Base-by-base conservation (phyloP, 1,140 invertebrate genomes). In the Drosophila repletoides region DNA sequence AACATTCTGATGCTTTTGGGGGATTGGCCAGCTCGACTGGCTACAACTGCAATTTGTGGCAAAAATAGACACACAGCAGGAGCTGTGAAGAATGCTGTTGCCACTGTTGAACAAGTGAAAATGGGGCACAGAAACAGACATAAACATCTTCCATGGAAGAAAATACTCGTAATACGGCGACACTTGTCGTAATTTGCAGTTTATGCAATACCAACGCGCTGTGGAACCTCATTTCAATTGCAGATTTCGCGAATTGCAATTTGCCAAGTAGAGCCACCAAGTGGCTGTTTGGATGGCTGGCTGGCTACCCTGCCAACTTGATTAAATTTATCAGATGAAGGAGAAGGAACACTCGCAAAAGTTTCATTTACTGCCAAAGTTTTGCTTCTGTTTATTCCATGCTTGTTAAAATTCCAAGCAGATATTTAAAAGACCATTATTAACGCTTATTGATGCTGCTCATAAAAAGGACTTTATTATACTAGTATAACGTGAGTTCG, bases 261-360 rank as follows among this genome's bases (percentile, higher is more conserved):
- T 81, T 68, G 63, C 58, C 48, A 38, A 12, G 15, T 31, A 6
- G 29, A 10, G 5, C 31, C n/a, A n/a, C n/a, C 36, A 36, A 48
- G 15, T 49, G n/a, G 34, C 36, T 31, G 9, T 34, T 3, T 33
- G 4, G 9, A 7, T 9, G 12, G n/a, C 5, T 31, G 14, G n/a
- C n/a, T 33, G 34, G 46, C 28, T 24, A 38, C n/a, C 9, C 24
- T 43, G 38, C 51, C 46, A 63, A 59, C 56, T 71, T 67, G 61
- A 80, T 76, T 76, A 31, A 81, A 81, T 80, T 79, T 71, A 58
- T 53, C 52, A 61, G 43, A 26, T 29, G n/a, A n/a, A n/a, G n/a
- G n/a, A 14, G 29, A 38, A 10, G 40, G 14, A 66, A 17, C 38
- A 52, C 33, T 36, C 19, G 26, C 33, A 26, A 40, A 67, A 33